phyloP scores from a whole-genome alignment of 2,888 invertebrate genomes.

The Rhagonycha lutea region DNA sequence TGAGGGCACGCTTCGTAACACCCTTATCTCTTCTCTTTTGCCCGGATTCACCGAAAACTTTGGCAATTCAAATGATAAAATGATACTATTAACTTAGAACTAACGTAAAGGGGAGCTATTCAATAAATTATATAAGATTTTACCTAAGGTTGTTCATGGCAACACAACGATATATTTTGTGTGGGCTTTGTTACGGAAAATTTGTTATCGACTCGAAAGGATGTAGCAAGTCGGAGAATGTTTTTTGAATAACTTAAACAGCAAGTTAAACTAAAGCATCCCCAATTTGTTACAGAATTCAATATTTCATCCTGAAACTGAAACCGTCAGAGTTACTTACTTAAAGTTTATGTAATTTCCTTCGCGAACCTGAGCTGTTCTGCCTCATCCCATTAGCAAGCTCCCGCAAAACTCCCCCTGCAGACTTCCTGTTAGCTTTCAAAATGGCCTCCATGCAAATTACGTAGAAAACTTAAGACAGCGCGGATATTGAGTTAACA shows the following conservation, averaged over 20 bases:
- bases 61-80: conserved; percentile 55
- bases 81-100: conserved; percentile 52
- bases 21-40: conserved; percentile 29
- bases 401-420: conserved; percentile 25
- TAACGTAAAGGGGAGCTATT: conserved; percentile 43
- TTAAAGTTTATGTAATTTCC: conserved; percentile 56
- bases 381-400: conserved; percentile 27
- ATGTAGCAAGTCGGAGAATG: neutral
- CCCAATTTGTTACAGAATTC: conserved; percentile 20
- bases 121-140: conserved; percentile 54
- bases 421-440: conserved; percentile 47
- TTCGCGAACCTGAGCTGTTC: conserved; percentile 47
- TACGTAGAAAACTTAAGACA: conserved; percentile 57
- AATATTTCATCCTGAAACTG: conserved; percentile 30
- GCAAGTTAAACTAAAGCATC: conserved; percentile 2
- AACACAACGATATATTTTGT: neutral
- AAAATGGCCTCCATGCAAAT: conserved; percentile 57
- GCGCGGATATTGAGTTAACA: conserved; percentile 56
- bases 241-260: neutral
- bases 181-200: neutral
- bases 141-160: conserved; percentile 46
- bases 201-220: neutral
- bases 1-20: conserved; percentile 16
- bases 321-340: conserved; percentile 52
- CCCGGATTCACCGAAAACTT: conserved; percentile 44